Evolutionary conservation across 1,140 invertebrate species (phyloP), one percentile per base, ranked within the genome.

Genomic region (Stegodyphus dumicola): DNA sequence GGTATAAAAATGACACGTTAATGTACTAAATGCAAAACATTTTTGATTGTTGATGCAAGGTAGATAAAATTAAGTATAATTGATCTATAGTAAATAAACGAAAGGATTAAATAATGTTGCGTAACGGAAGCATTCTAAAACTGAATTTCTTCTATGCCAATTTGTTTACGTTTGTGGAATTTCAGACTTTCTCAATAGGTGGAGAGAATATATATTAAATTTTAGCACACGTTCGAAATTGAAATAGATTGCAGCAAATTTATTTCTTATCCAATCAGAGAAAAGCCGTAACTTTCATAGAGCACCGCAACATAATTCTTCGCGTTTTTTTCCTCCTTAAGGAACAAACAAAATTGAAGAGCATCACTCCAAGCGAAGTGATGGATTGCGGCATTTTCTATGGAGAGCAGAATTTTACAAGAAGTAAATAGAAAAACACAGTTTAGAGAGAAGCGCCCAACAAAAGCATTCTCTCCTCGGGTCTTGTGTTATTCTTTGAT

Each of bases 401-500:
- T 7, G 13, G 6, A 17, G 10, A 67, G 49, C 33, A n/a, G 33
- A 53, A 15, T 77, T 77, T 66, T 66, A 18, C n/a, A 18, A 67
- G 7, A 77, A 77, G 66, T 77, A 67, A 77, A 18, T 64, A 64
- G 64, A 77, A 70, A 77, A 77, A 64, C 60, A 77, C 76, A 66
- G 56, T 77, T 77, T 77, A 66, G 64, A 66, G 51, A 65, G 18
- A 33, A 70, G 33, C 48, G 65, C 64, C 65, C 64, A 77, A 77
- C 64, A 77, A 77, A 77, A 67, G 65, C 48, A 77, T 66, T 67
- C 60, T 77, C 51, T n/a, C 10, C 15, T 77, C 56, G 65, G 65
- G 64, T 18, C 51, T 60, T 33, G 66, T 80, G 78, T 80, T 80
- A 80, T 80, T 80, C 56, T 80, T 80, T 80, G 78, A 80, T 80